Percentiles rank a stretch among this genome's conserved stretches.
Conservation (phyloP, 2,113 vertebrate genomes). For the Pangasianodon hypophthalmus region DNA sequence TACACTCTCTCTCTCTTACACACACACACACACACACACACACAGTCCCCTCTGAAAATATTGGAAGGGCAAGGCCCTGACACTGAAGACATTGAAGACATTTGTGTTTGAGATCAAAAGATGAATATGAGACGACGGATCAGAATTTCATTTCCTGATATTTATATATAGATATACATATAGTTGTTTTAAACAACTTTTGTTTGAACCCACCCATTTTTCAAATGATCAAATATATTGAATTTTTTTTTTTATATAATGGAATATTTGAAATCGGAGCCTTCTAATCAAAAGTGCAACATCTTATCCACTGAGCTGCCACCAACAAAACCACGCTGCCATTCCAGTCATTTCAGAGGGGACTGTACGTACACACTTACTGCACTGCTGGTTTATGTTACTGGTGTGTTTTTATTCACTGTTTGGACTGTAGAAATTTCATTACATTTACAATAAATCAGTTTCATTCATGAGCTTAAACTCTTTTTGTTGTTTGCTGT, state of each 20-base stretch:
- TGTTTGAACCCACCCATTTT: background rate
- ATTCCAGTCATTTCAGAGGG: background rate
- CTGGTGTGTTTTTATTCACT: slow-evolving; percentile 21
- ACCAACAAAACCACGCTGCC: background rate
- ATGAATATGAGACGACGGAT: background rate
- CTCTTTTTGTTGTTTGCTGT: background rate
- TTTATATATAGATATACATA: background rate
- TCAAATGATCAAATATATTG: background rate
- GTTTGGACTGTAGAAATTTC: slow-evolving; percentile 48
- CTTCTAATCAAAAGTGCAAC: too few relatives aligned
- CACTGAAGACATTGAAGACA: background rate
- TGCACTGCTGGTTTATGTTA: background rate
- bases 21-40: background rate
- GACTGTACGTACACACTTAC: background rate
- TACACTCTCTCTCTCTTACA: background rate
- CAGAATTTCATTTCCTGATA: background rate
- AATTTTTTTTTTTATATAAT: background rate
- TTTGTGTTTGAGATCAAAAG: background rate
- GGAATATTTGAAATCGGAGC: background rate
- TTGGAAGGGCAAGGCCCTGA: background rate
- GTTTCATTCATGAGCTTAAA: slow-evolving; percentile 55
- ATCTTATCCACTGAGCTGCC: too few relatives aligned
- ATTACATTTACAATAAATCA: slow-evolving; percentile 70
- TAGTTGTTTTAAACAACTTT: background rate
- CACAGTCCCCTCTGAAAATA: background rate